These are phyloP conservation scores for Etia nguti DNA, from an alignment of 2,113 vertebrate species.

Conservation along the genomic window DNA sequence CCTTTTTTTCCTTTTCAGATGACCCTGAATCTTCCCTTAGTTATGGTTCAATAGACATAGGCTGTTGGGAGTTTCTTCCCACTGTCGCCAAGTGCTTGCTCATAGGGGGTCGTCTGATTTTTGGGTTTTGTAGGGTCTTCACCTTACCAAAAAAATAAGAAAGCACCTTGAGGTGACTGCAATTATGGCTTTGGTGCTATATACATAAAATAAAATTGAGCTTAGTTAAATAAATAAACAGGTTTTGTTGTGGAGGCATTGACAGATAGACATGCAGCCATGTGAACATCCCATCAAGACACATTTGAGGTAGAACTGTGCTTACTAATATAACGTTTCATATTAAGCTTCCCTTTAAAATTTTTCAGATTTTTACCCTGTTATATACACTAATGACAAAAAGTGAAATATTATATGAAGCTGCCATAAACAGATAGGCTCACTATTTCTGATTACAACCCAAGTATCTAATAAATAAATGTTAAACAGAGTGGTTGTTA, in stretches of 20 bases:
- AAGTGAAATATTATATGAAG: not conserved
- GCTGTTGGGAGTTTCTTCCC: not conserved
- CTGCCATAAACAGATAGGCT: not conserved
- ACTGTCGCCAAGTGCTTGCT: not conserved
- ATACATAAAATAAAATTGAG: not conserved
- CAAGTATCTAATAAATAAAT: not conserved
- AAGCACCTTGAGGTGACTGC: not conserved
- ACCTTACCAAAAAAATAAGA: not conserved
- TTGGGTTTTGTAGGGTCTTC: not conserved
- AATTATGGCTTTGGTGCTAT: not conserved
- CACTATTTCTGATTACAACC: not conserved
- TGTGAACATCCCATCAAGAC: not conserved
- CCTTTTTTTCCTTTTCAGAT: not conserved
- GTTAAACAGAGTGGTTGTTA: not conserved
- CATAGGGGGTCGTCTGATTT: not conserved
- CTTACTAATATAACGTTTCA: not conserved
- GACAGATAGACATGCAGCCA: not conserved
- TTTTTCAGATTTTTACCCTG: fast-evolving
- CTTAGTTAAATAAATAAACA: not conserved
- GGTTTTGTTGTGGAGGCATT: not conserved
- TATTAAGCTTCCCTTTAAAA: not conserved
- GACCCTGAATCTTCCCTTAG: not conserved
- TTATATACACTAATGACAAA: not conserved
- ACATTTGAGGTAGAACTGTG: not conserved
- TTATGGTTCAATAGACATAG: not conserved